Base-by-base conservation (phyloP, 2,113 vertebrate species). In the Ciconia boyciana region DNA sequence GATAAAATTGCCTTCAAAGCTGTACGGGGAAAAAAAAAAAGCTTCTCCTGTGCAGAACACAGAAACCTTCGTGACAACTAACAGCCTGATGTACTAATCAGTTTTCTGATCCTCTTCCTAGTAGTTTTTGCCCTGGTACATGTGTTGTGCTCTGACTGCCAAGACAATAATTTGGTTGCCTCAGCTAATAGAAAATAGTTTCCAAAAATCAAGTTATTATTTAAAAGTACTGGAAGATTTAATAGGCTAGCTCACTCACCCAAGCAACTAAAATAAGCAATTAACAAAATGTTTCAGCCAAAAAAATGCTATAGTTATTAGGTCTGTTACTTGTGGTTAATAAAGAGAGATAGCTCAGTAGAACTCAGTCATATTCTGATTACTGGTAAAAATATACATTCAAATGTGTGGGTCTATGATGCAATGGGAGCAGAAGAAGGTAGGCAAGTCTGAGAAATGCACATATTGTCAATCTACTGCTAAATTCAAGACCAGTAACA, bases 221-320 rank as follows among this genome's bases (percentile, higher is more conserved):
- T 94, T 86, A 54, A 80, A 94, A 86, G 34, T 62, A 86, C 49
- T 39, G 19, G 44, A 89, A 83, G 41, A 90, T 58, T 90, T 82
- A 75, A 71, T 3, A 76, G 31, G 32, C 43, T 61, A 78, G 32
- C 5, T 96, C 61, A 25, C 31, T 93, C 81, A 93, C 4, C 12
- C 65, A 85, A 71, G 52, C 34, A 79, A 64, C 57, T 57, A 72
- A 89, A 66, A 80, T 10, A 84, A 85, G 26, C 49, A 71, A 85
- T 71, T 91, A 89, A 48, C n/a, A 76, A 78, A 90, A 79, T 9
- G 22, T 54, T 85, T 93, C 36, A 65, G 81, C 6, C n/a, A 75
- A 62, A 88, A 83, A 83, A 5, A 4, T 29, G 19, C 28, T 69
- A 7, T 1, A 43, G 14, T 82, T 91, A 34, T 28, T 69, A 44